Evolutionary conservation across 2,797 vertebrate species (phyloP), one percentile per base, ranked within the genome.

Genomic region (Menidia menidia): DNA sequence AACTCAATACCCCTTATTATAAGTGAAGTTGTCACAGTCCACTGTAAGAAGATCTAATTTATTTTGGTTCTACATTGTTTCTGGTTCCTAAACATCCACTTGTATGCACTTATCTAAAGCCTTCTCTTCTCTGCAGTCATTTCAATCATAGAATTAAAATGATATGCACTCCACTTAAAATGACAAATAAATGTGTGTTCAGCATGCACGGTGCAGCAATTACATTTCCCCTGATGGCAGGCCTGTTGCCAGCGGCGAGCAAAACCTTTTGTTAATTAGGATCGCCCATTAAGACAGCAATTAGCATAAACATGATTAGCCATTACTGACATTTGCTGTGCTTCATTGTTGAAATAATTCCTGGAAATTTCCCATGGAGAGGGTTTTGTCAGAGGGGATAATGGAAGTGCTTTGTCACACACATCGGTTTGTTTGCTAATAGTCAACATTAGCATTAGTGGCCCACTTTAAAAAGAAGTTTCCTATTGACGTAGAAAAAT

Each of bases 301-400:
- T 99, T 98, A 97, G 95, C 96, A 97, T 97, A 97, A 98, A 97
- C 96, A 98, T 97, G 97, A 99, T 98, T 98, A 98, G 95, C 88
- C 84, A 93, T 94, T 79, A 90, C 88, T 97, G 97, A 97, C 96
- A 99, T 98, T 98, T 97, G 95, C 94, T 94, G 95, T 93, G 92
- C 92, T 92, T 94, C 92, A 95, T 97, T 98, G 97, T 98, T 96
- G 90, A 96, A 97, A 96, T 97, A 92, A 97, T 98, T 97, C 96
- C 95, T 95, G 89, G 94, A 96, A 97, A 97, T 96, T 96, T 94
- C 93, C 95, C 95, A 92, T 85, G 79, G 94, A 95, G 92, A 85
- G 95, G 94, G 92, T 95, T 96, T 95, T 97, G 97, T 97, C 95
- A 96, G 90, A 87, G 81, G 84, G 88, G 91, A 96, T 96, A 97